A percentile compares a stretch with the other conserved stretches of the same genome.
These are phyloP conservation scores for Accipiter cooperii DNA, from an alignment of 2,113 vertebrate genomes.

Conservation along the genomic window DNA sequence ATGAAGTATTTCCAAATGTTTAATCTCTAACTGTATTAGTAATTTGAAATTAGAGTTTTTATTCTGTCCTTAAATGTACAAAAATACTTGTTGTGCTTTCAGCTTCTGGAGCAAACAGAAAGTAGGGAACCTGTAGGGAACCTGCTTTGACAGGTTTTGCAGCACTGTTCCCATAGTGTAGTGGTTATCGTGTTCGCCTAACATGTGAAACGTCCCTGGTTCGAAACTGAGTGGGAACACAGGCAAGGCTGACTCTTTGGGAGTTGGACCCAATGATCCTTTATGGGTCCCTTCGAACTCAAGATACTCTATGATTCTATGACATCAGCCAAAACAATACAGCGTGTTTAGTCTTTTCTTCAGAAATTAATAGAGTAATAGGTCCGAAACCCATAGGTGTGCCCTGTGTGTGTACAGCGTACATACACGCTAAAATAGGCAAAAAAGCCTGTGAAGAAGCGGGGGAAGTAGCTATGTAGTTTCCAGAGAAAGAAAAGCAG, in stretches of 20 bases:
- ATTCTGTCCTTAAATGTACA: background rate
- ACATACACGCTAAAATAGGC: fast-evolving
- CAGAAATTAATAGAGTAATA: background rate
- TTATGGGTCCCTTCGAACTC: background rate
- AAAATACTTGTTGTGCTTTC: fast-evolving
- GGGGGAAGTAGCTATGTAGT: fast-evolving
- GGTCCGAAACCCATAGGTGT: background rate
- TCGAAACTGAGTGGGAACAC: constrained; percentile 64
- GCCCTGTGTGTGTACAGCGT: background rate
- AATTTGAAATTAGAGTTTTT: background rate
- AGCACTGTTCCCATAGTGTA: background rate
- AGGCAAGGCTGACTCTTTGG: fast-evolving
- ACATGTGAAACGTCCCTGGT: constrained; percentile 59
- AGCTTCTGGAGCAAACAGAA: background rate
- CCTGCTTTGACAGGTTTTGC: fast-evolving
- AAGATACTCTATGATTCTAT: background rate
- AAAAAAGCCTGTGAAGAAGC: background rate
- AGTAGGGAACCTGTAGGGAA: too few relatives aligned
- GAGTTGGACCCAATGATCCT: fast-evolving
- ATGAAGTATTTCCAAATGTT: background rate
- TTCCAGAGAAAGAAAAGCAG: background rate
- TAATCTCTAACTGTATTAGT: background rate
- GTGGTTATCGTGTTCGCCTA: background rate
- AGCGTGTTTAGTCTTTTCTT: background rate
- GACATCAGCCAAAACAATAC: background rate